Percentiles rank a stretch among this genome's conserved stretches.
phyloP scores from a whole-genome alignment of 2,888 invertebrate genomes.

The Syritta pipiens region DNA sequence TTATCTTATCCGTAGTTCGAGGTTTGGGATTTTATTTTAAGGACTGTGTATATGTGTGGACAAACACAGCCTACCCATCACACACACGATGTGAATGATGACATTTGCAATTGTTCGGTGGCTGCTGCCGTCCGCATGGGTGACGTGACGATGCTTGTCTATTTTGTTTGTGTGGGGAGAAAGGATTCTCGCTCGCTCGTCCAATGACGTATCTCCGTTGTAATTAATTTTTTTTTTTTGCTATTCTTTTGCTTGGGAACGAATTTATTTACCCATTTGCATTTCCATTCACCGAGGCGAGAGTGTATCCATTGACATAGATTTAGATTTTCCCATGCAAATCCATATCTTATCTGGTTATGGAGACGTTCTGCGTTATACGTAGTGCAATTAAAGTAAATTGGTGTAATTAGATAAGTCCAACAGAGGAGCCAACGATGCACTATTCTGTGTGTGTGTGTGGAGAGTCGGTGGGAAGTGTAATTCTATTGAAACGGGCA shows the following conservation, averaged over 20 bases:
- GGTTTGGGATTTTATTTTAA: constrained; percentile 43
- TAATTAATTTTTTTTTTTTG: constrained; percentile 57
- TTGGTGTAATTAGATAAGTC: constrained; percentile 54
- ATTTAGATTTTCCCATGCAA: constrained; percentile 26
- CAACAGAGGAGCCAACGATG: not conserved
- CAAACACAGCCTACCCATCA: not conserved
- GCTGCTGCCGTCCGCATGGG: not conserved
- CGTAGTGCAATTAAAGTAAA: constrained; percentile 55
- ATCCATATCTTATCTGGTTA: constrained; percentile 47
- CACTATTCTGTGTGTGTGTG: not conserved
- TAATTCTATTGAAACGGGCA: too few relatives aligned
- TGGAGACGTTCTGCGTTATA: constrained; percentile 45
- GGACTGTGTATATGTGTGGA: constrained; percentile 17
- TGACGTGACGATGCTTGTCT: constrained; percentile 28
- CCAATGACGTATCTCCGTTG: constrained; percentile 14
- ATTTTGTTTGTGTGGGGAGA: too few relatives aligned
- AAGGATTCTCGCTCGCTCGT: constrained; percentile 2
- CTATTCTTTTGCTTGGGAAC: not conserved
- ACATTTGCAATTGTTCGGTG: constrained; percentile 33
- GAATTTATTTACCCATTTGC: not conserved
- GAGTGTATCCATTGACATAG: constrained; percentile 1
- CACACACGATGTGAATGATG: constrained; percentile 25
- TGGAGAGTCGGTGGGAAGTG: not conserved
- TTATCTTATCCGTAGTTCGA: constrained; percentile 47
- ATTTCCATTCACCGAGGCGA: not conserved